These are phyloP conservation scores for Tuberolachnus salignus DNA, from an alignment of 2,888 invertebrate genomes.

Conservation along the genomic window DNA sequence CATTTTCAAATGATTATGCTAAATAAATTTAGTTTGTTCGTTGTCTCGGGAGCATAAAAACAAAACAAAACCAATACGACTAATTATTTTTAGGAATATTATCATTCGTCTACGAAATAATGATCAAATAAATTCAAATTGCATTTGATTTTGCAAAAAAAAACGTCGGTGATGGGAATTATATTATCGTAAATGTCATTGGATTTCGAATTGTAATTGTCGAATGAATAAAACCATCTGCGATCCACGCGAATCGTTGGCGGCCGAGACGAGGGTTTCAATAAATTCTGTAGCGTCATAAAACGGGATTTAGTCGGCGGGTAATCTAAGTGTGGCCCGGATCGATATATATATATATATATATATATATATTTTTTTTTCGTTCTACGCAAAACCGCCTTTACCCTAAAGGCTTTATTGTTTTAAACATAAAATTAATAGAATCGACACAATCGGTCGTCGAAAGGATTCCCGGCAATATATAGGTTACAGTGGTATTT, in stretches of 20 bases:
- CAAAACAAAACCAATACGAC: background rate
- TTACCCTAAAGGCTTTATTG: too few species aligned
- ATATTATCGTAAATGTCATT: background rate
- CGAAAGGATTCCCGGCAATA: background rate
- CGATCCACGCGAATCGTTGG: too few species aligned
- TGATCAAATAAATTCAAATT: too few species aligned
- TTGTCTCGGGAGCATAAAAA: background rate
- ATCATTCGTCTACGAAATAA: too few species aligned
- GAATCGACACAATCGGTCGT: too few species aligned
- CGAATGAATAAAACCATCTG: too few species aligned
- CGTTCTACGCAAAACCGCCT: background rate
- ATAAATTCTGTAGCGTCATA: background rate
- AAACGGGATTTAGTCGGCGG: background rate
- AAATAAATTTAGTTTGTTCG: conserved; percentile 41
- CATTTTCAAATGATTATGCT: conserved; percentile 19
- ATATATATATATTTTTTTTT: background rate
- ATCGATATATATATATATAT: too few species aligned
- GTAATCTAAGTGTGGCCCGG: too few species aligned
- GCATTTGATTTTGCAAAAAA: too few species aligned
- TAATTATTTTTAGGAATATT: background rate
- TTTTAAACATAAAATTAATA: too few species aligned
- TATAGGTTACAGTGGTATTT: background rate
- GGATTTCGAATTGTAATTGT: background rate
- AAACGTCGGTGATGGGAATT: too few species aligned
- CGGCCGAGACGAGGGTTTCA: too few species aligned